Percentiles rank a stretch among this genome's conserved stretches.
These are phyloP conservation scores for Phortica variegata DNA, from an alignment of 1,140 invertebrate genomes.

Conservation along the genomic window DNA sequence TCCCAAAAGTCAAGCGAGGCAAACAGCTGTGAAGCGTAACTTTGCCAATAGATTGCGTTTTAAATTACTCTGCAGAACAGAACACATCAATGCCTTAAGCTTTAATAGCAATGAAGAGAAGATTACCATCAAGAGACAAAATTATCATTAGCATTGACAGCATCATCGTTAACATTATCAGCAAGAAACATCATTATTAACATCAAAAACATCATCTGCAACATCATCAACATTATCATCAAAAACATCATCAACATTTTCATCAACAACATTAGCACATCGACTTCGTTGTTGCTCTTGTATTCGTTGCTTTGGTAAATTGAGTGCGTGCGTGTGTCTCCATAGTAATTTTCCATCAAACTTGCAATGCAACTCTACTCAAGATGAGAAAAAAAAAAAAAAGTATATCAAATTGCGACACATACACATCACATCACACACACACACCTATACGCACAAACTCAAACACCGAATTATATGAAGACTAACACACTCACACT, in stretches of 20 bases:
- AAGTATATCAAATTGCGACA: slow-evolving; percentile 32
- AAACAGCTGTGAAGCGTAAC: slow-evolving; percentile 1
- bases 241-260: slow-evolving; percentile 17
- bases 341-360: slow-evolving; percentile 42
- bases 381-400: slow-evolving; percentile 4
- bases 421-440: slow-evolving; percentile 14
- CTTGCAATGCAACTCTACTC: slow-evolving; percentile 27
- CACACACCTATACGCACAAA: too few species aligned
- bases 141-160: too few species aligned
- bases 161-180: too few species aligned
- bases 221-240: slow-evolving; percentile 2
- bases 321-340: slow-evolving; percentile 22
- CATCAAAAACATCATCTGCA: slow-evolving; percentile 35
- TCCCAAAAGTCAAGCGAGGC: slow-evolving; percentile 3
- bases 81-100: too few species aligned
- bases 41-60: slow-evolving; percentile 33
- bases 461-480: too few species aligned
- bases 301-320: slow-evolving; percentile 30
- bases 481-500: too few species aligned
- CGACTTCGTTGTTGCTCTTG: background rate
- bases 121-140: too few species aligned
- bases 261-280: slow-evolving; percentile 20
- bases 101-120: too few species aligned
- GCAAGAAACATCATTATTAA: too few species aligned
- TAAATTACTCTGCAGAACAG: slow-evolving; percentile 48